phyloP scores from a whole-genome alignment of 2,113 vertebrate genomes.

The Psittacula cyanocephala region DNA sequence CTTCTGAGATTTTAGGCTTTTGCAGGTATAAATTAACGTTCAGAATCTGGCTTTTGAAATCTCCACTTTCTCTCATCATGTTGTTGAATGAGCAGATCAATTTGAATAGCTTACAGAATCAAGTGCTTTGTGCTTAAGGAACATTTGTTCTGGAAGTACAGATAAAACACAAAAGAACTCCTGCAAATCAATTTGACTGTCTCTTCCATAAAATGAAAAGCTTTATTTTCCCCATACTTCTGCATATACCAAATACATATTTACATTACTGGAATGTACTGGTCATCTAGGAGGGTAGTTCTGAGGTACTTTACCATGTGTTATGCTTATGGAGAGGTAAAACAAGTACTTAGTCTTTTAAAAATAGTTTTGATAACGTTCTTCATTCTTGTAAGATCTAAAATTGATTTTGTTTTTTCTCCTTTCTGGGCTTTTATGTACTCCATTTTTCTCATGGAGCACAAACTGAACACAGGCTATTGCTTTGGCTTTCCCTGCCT shows the following conservation, averaged over 20 bases:
- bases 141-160: neutral
- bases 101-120: neutral
- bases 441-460: neutral
- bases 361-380: neutral
- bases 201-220: neutral
- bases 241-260: neutral
- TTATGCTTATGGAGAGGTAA: neutral
- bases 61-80: neutral
- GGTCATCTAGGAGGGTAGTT: neutral
- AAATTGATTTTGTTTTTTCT: rapidly evolving
- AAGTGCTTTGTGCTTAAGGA: neutral
- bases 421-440: neutral
- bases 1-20: neutral
- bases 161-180: neutral
- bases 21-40: neutral
- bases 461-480: neutral
- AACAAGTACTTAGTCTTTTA: neutral
- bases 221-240: neutral
- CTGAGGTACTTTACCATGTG: neutral
- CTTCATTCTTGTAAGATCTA: neutral
- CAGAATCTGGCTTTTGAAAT: neutral
- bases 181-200: neutral
- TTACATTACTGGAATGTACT: neutral
- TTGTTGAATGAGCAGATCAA: neutral
- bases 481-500: neutral